Conservation (phyloP, 37 sponge, comb jelly and placozoan species). For the Dysidea cf. avara region DNA sequence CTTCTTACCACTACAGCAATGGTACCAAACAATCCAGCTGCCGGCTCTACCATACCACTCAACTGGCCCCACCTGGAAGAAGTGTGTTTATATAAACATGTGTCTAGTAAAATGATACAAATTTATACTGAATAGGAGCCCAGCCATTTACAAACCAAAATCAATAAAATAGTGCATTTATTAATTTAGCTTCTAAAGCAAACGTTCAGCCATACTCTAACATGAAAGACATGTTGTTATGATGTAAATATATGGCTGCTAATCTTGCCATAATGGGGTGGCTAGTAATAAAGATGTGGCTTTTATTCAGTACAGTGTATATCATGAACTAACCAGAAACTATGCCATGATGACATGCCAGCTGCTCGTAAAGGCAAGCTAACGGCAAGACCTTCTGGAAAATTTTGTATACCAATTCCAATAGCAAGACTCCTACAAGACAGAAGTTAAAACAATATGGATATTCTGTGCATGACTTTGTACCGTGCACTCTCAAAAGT, state of each 20-base stretch:
- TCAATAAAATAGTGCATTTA: no score
- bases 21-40: conserved; percentile 89
- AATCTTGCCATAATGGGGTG: no score
- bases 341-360: conserved; percentile 75
- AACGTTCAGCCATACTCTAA: no score
- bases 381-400: conserved; percentile 97
- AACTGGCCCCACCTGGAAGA: conserved; percentile 97
- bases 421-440: conserved; percentile 83
- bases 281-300: no score
- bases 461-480: neutral
- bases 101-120: no score
- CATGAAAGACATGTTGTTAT: no score
- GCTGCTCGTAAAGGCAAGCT: conserved; percentile 90
- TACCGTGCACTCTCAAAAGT: conserved; percentile 87
- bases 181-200: no score
- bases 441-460: neutral
- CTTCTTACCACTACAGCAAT: conserved; percentile 72
- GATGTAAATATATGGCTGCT: no score
- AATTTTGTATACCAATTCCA: conserved; percentile 97
- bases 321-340: conserved; percentile 75
- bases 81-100: no score
- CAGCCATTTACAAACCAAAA: no score
- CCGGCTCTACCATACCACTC: conserved; percentile 97
- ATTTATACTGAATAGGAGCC: no score
- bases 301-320: no score